A percentile compares a stretch with the other conserved stretches of the same genome.
phyloP scores from a whole-genome alignment of 2,113 vertebrate species.

The Lichenostomus cassidix region DNA sequence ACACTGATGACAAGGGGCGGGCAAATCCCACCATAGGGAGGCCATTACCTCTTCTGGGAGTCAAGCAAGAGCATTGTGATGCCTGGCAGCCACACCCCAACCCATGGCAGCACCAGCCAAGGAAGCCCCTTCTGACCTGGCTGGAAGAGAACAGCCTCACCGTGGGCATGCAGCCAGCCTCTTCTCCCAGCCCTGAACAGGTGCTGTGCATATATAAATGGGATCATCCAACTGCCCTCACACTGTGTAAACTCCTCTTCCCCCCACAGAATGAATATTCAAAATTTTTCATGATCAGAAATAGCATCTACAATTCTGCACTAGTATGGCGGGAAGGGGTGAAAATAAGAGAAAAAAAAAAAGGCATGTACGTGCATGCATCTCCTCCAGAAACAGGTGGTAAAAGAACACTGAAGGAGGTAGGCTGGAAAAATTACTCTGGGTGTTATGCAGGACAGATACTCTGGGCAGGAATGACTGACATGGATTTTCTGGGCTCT shows the following conservation, averaged over 20 bases:
- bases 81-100: accelerated
- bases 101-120: neutral
- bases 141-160: neutral
- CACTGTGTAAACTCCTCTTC: neutral
- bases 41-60: neutral
- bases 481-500: neutral
- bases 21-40: neutral
- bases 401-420: neutral
- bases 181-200: neutral
- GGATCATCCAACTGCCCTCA: neutral
- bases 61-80: neutral
- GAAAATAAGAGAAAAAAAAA: accelerated
- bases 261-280: neutral
- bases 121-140: neutral
- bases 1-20: neutral
- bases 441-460: neutral
- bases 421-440: neutral
- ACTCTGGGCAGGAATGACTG: neutral
- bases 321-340: accelerated
- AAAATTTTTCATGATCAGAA: neutral
- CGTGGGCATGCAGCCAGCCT: accelerated
- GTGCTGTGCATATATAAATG: neutral
- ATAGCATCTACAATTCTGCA: neutral
- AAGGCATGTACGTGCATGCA: accelerated
- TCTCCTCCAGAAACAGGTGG: neutral